phyloP scores from a whole-genome alignment of 2,888 invertebrate species.

The Tubiluchus corallicola region DNA sequence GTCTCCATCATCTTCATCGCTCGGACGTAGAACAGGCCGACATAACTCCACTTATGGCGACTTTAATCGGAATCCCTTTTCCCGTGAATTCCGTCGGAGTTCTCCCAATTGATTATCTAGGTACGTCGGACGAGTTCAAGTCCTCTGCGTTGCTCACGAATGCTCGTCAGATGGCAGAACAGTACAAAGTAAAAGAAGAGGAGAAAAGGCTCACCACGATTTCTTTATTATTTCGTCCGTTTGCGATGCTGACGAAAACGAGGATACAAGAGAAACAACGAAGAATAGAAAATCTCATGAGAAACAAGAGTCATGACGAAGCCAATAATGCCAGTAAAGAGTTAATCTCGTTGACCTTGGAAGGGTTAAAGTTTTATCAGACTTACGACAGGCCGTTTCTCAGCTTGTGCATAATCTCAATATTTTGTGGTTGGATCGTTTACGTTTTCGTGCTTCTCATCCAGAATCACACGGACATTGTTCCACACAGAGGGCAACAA shows the following conservation, averaged over 20 bases:
- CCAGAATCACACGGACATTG: slow-evolving; percentile 18
- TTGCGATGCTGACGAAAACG: slow-evolving; percentile 13
- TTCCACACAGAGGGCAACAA: slow-evolving; percentile 5
- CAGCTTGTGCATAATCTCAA: slow-evolving; percentile 22
- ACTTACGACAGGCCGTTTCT: slow-evolving; percentile 40
- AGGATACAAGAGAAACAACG: too few relatives aligned
- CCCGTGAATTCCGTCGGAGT: slow-evolving; percentile 70
- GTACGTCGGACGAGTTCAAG: slow-evolving; percentile 37
- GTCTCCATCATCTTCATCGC: slow-evolving; percentile 19
- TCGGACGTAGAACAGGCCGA: slow-evolving; percentile 70
- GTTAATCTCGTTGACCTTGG: slow-evolving; percentile 43
- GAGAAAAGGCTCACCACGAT: slow-evolving; percentile 34
- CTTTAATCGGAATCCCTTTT: slow-evolving; percentile 60
- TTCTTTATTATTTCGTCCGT: slow-evolving; percentile 25
- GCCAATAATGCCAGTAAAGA: slow-evolving; percentile 22
- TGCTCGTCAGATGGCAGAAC: slow-evolving; percentile 51
- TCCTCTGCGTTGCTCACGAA: slow-evolving; percentile 52
- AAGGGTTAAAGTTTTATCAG: slow-evolving; percentile 63
- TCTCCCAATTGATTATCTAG: slow-evolving; percentile 42
- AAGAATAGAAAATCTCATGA: too few relatives aligned
- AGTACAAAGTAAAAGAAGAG: slow-evolving; percentile 41
- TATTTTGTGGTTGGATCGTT: slow-evolving; percentile 26
- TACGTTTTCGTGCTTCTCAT: slow-evolving; percentile 21
- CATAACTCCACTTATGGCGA: slow-evolving; percentile 67
- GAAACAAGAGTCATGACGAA: slow-evolving; percentile 13